Base-by-base conservation (phyloP, 2,888 invertebrate species). In the Dolichomitus sp. region DNA sequence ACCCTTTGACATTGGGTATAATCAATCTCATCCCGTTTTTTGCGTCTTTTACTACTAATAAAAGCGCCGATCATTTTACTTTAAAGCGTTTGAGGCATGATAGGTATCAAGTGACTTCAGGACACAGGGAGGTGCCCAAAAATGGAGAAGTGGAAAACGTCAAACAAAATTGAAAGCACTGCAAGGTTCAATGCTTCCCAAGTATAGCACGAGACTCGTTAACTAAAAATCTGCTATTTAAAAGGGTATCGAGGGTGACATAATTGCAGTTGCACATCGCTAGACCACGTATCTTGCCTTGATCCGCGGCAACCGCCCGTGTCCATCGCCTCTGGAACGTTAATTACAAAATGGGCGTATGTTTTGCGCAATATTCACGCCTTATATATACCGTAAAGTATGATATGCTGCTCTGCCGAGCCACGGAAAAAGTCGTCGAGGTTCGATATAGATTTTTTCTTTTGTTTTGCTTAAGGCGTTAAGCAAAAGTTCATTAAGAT, bases 401-500 rank as follows among this genome's bases (percentile, higher is more conserved):
- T 59, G n/a, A 37, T 14, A 17, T 33, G 54, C 2, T 42, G 59
- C 30, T n/a, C 19, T 23, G 76, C 19, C 57, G 23, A 14, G 65
- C 3, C 37, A 17, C 14, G 66, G 59, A 45, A 72, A 42, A 54
- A 70, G 65, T 48, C 37, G 40, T 65, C 33, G 57, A 1, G 69
- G 7, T 11, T 11, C 59, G 37, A 75, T 85, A 88, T 90, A 88
- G 87, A 83, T 84, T 89, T 89, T 89, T 90, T 30, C 37, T 37
- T 37, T 37, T 37, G 9, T 57, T 57, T 57, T 30, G 7, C 14
- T 88, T 86, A 84, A 52, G 65, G 37, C 30, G 63, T 70, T 75
- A 84, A 84, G 85, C 76, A 87, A 90, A 89, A 89, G 89, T 82
- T 91, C 89, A 88, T 91, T 90, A 91, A 89, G 88, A 90, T 87